phyloP scores from a whole-genome alignment of 2,113 vertebrate genomes.

The Pollimyrus isidori region DNA sequence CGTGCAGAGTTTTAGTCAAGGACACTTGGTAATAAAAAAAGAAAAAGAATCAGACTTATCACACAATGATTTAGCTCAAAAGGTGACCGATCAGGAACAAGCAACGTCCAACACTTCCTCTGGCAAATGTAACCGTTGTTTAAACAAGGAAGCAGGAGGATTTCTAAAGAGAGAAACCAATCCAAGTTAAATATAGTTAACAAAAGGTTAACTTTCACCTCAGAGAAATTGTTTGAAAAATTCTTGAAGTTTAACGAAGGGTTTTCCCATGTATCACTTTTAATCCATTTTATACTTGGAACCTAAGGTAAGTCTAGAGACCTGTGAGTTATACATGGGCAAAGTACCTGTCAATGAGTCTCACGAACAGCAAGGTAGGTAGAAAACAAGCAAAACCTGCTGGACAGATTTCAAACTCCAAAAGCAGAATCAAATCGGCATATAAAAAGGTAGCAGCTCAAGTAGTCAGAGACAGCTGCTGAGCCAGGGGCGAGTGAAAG shows the following conservation, averaged over 20 bases:
- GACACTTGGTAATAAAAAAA: background rate
- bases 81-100: background rate
- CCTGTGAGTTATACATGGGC: background rate
- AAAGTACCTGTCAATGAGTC: background rate
- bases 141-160: background rate
- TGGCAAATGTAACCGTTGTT: background rate
- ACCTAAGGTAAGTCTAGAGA: background rate
- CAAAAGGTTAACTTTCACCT: constrained; percentile 78
- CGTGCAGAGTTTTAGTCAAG: background rate
- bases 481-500: background rate
- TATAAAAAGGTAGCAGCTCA: background rate
- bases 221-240: constrained; percentile 53
- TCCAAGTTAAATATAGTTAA: background rate
- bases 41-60: too few species aligned
- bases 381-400: background rate
- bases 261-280: background rate
- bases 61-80: background rate
- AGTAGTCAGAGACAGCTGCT: background rate
- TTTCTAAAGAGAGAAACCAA: constrained; percentile 12
- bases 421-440: background rate
- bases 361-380: background rate
- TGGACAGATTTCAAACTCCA: background rate
- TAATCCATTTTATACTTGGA: background rate
- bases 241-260: background rate
- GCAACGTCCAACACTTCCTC: background rate